Evolutionary conservation across 1,140 invertebrate genomes (phyloP).

Genomic region (Mactra quadrangularis): DNA sequence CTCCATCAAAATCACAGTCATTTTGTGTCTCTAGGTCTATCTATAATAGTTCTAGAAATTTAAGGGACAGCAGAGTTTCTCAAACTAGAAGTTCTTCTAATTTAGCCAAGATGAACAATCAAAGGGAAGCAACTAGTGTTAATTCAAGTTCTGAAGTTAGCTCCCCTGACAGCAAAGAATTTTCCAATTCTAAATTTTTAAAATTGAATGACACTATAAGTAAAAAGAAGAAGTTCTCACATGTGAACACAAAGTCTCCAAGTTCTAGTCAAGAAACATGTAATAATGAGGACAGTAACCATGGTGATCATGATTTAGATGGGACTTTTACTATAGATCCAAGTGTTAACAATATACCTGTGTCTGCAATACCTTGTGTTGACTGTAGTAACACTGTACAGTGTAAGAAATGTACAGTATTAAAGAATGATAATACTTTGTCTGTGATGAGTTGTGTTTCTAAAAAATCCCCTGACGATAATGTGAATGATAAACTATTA

Average conservation of each 20-base stretch:
- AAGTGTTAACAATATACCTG: background rate
- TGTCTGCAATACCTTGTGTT: conserved; percentile 22
- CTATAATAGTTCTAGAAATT: background rate
- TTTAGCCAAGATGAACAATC: background rate
- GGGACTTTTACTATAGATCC: conserved; percentile 55
- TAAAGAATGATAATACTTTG: background rate
- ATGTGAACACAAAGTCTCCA: background rate
- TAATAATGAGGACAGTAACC: background rate
- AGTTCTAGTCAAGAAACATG: background rate
- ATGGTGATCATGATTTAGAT: conserved; percentile 12
- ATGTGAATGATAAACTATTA: background rate
- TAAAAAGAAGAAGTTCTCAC: conserved; percentile 52
- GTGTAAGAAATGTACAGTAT: background rate
- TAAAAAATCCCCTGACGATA: background rate
- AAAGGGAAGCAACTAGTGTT: conserved; percentile 28
- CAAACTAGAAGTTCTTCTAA: background rate
- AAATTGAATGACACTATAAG: conserved; percentile 53
- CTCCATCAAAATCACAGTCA: conserved; percentile 16
- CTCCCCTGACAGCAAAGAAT: background rate
- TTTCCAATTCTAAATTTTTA: conserved; percentile 34
- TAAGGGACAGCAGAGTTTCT: background rate
- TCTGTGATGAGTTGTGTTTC: background rate
- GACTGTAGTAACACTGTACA: background rate
- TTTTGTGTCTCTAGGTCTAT: conserved; percentile 1
- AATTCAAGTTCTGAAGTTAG: conserved; percentile 38